Evolutionary conservation across 2,113 vertebrate genomes (phyloP).

Genomic region (Laterallus jamaicensis): DNA sequence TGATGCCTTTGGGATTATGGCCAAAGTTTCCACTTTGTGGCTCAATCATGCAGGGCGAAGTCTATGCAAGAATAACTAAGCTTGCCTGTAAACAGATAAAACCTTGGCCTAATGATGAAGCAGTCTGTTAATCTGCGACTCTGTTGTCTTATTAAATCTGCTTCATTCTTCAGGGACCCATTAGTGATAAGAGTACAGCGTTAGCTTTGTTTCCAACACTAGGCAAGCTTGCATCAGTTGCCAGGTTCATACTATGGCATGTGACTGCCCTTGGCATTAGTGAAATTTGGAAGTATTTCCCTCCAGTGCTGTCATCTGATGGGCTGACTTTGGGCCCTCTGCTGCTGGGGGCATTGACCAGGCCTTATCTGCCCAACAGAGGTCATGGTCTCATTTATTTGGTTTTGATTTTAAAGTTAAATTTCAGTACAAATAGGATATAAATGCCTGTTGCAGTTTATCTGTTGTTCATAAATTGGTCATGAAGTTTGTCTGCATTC

Average conservation of each 20-base stretch:
- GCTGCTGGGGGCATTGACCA: neutral
- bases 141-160: neutral
- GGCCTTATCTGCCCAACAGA: neutral
- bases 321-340: neutral
- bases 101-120: neutral
- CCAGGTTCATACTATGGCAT: neutral
- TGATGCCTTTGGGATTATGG: neutral
- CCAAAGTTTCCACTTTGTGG: neutral
- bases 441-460: neutral
- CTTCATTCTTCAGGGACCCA: neutral
- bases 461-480: neutral
- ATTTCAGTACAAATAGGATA: neutral
- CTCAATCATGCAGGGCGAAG: neutral
- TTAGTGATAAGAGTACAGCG: neutral
- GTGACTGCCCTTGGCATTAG: neutral
- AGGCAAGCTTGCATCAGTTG: neutral
- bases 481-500: neutral
- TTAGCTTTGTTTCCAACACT: conserved; percentile 3
- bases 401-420: neutral
- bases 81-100: neutral
- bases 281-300: neutral
- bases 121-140: neutral
- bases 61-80: neutral
- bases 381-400: neutral
- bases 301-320: neutral